Evolutionary conservation across 37 sponge, comb jelly and placozoan species (phyloP).

Genomic region (Crambe crambe): DNA sequence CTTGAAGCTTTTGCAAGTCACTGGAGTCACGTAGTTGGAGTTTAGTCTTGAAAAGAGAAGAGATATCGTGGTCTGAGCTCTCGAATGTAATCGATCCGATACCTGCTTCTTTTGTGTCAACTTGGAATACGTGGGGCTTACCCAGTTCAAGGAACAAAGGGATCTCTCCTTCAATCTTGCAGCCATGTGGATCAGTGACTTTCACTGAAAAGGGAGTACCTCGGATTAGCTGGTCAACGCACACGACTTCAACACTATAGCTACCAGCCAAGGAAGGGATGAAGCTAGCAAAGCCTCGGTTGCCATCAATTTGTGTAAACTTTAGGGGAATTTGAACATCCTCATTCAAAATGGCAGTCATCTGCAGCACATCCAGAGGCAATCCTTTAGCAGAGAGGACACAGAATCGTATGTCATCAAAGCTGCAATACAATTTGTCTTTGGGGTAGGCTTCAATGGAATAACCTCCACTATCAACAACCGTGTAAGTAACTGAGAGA

Average conservation of each 20-base stretch:
- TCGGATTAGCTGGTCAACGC: conserved; percentile 44
- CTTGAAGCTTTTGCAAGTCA: conserved; percentile 22
- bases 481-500: conserved; percentile 28
- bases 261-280: conserved; percentile 60
- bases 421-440: conserved; percentile 34
- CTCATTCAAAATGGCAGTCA: conserved; percentile 52
- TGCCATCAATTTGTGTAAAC: conserved; percentile 35
- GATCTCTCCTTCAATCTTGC: conserved; percentile 21
- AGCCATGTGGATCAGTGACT: conserved; percentile 53
- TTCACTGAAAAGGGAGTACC: conserved; percentile 65
- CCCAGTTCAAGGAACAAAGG: conserved; percentile 51
- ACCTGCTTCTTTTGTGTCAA: conserved; percentile 66
- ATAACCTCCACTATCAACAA: conserved; percentile 49
- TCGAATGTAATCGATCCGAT: conserved; percentile 26
- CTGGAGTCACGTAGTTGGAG: background rate
- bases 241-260: conserved; percentile 68
- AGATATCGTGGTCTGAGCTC: conserved; percentile 20
- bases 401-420: conserved; percentile 41
- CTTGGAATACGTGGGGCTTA: conserved; percentile 36
- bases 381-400: conserved; percentile 17
- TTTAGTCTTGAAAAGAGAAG: background rate
- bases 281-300: conserved; percentile 48
- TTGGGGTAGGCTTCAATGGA: conserved; percentile 24
- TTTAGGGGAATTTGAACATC: conserved; percentile 49
- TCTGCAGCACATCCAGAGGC: conserved; percentile 40